Conservation (phyloP, 1,140 invertebrate genomes). For the Hirudo medicinalis region DNA sequence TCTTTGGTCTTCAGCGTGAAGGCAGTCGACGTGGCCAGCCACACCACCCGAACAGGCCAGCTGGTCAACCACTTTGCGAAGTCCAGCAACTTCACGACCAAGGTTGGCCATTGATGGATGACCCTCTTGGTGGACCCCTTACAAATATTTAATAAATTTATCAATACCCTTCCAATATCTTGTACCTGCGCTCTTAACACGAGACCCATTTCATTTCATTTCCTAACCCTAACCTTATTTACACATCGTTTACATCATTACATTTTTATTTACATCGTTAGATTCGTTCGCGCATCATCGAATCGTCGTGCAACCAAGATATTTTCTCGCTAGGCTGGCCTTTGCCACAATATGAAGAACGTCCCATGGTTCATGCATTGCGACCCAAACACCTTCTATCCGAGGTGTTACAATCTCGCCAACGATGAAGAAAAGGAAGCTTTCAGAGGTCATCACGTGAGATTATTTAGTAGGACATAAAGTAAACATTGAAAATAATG, state of each 20-base stretch:
- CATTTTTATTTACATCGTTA: too few species aligned
- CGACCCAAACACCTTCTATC: conserved; percentile 60
- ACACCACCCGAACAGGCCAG: conserved; percentile 39
- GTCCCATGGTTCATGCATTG: conserved; percentile 72
- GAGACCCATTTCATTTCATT: too few species aligned
- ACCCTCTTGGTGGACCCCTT: neutral
- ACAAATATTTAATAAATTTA: too few species aligned
- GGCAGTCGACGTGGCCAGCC: conserved; percentile 54
- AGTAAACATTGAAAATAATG: too few species aligned
- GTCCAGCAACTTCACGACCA: conserved; percentile 61
- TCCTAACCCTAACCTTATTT: too few species aligned
- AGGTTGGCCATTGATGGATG: conserved; percentile 45
- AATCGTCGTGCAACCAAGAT: too few species aligned
- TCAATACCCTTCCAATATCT: too few species aligned
- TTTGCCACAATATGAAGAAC: conserved; percentile 61
- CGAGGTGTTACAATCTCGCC: conserved; percentile 53
- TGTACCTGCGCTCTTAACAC: too few species aligned
- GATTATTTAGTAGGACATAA: too few species aligned
- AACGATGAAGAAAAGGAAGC: conserved; percentile 65
- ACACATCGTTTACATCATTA: too few species aligned
- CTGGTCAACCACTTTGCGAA: conserved; percentile 57
- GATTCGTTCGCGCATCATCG: too few species aligned
- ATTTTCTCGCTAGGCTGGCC: conserved; percentile 33
- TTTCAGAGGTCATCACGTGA: conserved; percentile 46
- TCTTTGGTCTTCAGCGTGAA: conserved; percentile 72